Base-by-base conservation (phyloP, 1,140 invertebrate genomes). In the Globodera rostochiensis region DNA sequence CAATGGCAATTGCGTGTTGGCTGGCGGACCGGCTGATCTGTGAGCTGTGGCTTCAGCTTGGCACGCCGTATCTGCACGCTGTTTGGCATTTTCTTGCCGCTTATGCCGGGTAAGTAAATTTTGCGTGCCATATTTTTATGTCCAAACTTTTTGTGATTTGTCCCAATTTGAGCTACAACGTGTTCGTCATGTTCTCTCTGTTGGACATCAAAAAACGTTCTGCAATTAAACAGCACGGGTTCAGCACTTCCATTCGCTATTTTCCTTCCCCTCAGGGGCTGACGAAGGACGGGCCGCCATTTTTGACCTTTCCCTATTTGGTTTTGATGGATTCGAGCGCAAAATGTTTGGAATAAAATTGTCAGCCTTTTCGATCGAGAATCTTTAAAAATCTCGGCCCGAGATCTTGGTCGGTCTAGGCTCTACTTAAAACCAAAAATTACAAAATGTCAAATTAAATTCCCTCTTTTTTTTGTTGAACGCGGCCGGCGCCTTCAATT, bases 171-270 rank as follows among this genome's bases (percentile, higher is more conserved):
- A 81, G 76, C 1, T 89, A 89, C 79, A 87, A 88, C 49, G 78
- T 89, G 21, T 88, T 88, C 79, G 75, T 88, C 9, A 89, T 88
- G 88, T 89, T 88, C 84, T 88, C 87, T 11, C 78, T 89, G 69
- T 74, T 88, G 36, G 87, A 88, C 75, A 88, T 88, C 77, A 80
- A 86, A 45, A 71, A 82, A 36, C 71, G 88, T 53, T 53, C 75
- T 19, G 71, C 77, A 47, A 19, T 7, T 8, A 67, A 81, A 25
- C 79, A 83, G 74, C 87, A 88, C 84, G 75, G 74, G 36, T 86
- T 86, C 74, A 15, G 49, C 21, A 85, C 86, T 6, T 66, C 79
- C 21, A 77, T 86, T 53, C 81, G 80, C 49, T 80, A 86, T 57
- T 86, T 86, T 67, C 85, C 85, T 7, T 77, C 79, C 66, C 57